Evolutionary conservation across 1,140 invertebrate species (phyloP), one percentile per base, ranked within the genome.

Genomic region (Sarcophaga bullata): DNA sequence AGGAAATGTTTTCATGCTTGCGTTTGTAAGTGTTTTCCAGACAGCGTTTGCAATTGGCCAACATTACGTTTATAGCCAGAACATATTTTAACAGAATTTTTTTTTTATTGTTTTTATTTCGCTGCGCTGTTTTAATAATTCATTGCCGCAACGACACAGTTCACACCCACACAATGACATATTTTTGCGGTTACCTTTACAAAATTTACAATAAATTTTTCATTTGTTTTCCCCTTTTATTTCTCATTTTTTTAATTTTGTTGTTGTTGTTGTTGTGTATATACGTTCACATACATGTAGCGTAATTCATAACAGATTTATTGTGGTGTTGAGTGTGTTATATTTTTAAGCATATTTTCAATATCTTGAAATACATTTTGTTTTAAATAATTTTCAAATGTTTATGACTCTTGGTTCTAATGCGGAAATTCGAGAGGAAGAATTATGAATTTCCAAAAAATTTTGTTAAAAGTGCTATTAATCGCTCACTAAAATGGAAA

Each of bases 1-100:
- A 52, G 75, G 75, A 78, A 78, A 17, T 78, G 75, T 52, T 19
- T 78, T 50, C 75, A 52, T n/a, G 75, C 75, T 15, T 78, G 75
- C 52, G 50, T 50, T 78, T 10, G 48, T 25, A 52, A 50, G 48
- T 78, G 75, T 50, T 50, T 10, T 37, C 25, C 25, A 37, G 25
- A 4, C 25, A 37, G 4, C 25, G 4, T 37, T 37, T 37, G 49
- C 75, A 78, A 78, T 78, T 78, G 75, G 25, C 48, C n/a, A 78
- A n/a, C 48, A 78, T 50, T n/a, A 52, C 19, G 48, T 52, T 78
- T 52, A n/a, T 25, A 13, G 8, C 50, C 49, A 76, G 49, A 76
- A 73, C 13, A 73, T 49, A 48, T 76, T 37, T 37, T 37, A 37
- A 2, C 25, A 37, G 25, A 37, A n/a, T n/a, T n/a, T 37, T 37